A percentile compares a stretch with the other conserved stretches of the same genome.
Conservation (phyloP, 2,113 vertebrate genomes). For the Anarrhichthys ocellatus region DNA sequence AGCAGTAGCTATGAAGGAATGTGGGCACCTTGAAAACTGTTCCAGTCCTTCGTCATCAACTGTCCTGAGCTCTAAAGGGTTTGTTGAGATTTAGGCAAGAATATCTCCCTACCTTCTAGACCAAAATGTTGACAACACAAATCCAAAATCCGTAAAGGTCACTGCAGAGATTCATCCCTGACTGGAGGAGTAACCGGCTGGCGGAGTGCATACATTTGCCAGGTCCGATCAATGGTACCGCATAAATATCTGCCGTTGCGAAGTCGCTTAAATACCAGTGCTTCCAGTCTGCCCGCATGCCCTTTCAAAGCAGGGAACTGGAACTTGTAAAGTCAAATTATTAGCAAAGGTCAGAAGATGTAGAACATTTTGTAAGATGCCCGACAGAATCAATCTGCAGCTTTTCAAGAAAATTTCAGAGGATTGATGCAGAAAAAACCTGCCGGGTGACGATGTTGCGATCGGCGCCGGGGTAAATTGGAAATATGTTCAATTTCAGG, state of each 20-base stretch:
- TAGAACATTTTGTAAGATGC: constrained; percentile 86
- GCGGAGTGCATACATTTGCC: constrained; percentile 81
- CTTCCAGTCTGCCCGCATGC: constrained; percentile 83
- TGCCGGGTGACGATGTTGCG: constrained; percentile 2
- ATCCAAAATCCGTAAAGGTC: constrained; percentile 57
- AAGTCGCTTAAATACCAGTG: constrained; percentile 92
- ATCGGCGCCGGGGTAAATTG: background rate
- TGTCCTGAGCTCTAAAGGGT: background rate
- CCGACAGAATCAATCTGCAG: constrained; percentile 64
- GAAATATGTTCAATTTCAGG: background rate
- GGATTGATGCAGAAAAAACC: background rate
- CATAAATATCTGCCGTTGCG: constrained; percentile 82
- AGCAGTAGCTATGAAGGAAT: background rate
- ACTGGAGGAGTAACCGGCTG: constrained; percentile 54
- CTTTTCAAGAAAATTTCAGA: constrained; percentile 38
- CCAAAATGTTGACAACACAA: background rate
- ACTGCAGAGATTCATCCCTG: constrained; percentile 41
- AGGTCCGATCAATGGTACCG: constrained; percentile 82
- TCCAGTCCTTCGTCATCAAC: background rate
- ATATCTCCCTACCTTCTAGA: background rate
- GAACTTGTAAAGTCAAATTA: constrained; percentile 89
- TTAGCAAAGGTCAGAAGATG: constrained; percentile 94
- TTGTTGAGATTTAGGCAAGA: background rate
- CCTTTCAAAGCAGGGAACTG: constrained; percentile 88
- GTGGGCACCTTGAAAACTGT: background rate